These are phyloP conservation scores for Eupithecia abbreviata DNA, from an alignment of 2,888 invertebrate genomes.

Conservation along the genomic window DNA sequence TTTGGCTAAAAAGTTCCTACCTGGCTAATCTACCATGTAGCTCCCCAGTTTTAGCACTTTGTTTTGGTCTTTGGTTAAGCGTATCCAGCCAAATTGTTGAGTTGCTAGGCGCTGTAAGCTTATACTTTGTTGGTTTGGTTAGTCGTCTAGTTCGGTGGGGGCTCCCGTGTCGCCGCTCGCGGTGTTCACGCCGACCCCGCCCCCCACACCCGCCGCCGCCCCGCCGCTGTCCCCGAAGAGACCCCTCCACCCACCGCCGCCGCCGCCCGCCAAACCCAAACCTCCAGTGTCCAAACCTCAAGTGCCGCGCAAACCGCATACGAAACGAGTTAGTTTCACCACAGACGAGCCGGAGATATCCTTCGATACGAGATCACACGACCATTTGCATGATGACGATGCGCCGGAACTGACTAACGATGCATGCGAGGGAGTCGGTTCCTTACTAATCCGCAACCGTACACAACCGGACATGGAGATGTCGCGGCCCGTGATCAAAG, in stretches of 20 bases:
- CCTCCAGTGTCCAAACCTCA: constrained; percentile 60
- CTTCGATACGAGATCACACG: constrained; percentile 56
- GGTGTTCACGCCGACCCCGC: constrained; percentile 64
- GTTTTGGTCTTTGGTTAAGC: constrained; percentile 58
- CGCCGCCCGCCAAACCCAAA: constrained; percentile 64
- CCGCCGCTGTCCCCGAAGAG: constrained; percentile 53
- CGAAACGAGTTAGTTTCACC: constrained; percentile 82
- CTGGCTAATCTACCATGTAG: constrained; percentile 42
- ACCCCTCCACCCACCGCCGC: constrained; percentile 61
- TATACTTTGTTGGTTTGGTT: constrained; percentile 79
- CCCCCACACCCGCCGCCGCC: constrained; percentile 49
- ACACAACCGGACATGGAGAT: constrained; percentile 63
- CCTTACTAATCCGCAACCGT: constrained; percentile 75
- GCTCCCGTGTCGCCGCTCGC: constrained; percentile 72
- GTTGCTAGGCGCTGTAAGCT: constrained; percentile 59
- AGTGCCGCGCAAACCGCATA: constrained; percentile 79
- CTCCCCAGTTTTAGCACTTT: constrained; percentile 53
- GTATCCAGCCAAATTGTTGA: constrained; percentile 51
- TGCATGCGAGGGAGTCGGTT: constrained; percentile 75
- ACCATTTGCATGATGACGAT: constrained; percentile 63
- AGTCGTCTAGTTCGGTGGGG: constrained; percentile 74
- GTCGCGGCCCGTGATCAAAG: constrained; percentile 62
- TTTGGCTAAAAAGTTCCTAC: constrained; percentile 38
- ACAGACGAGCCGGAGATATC: constrained; percentile 61
- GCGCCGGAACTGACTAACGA: constrained; percentile 67